Percentiles rank a stretch among this genome's conserved stretches.
Conservation (phyloP, 2,888 invertebrate species). For the Unio pictorum region DNA sequence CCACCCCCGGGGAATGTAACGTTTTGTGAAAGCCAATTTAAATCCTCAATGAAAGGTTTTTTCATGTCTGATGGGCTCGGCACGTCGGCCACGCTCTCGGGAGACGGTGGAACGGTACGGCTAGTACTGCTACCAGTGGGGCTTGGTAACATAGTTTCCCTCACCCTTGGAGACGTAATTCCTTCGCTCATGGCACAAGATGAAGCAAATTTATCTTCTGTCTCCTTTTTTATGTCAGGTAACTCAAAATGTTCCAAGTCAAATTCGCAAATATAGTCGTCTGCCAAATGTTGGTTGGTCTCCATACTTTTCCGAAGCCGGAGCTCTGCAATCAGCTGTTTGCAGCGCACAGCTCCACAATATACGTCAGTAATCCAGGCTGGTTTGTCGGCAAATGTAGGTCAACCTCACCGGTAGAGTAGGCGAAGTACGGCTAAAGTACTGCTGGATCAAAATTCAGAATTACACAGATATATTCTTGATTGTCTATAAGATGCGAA, state of each 20-base stretch:
- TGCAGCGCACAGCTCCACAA: too few relatives aligned
- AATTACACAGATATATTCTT: neutral
- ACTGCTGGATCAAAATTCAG: too few relatives aligned
- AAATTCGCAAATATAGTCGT: constrained; percentile 63
- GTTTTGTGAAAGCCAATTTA: constrained; percentile 52
- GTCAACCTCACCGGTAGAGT: neutral
- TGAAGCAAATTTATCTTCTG: constrained; percentile 35
- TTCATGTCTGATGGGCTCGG: constrained; percentile 34
- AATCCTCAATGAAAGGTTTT: constrained; percentile 48
- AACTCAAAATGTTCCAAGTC: constrained; percentile 61
- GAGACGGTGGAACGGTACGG: constrained; percentile 54
- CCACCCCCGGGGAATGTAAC: constrained; percentile 35
- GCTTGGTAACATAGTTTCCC: constrained; percentile 33
- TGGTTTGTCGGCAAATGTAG: neutral
- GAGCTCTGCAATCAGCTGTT: too few relatives aligned
- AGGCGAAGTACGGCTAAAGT: too few relatives aligned
- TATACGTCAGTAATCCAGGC: neutral
- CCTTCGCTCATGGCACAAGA: constrained; percentile 35
- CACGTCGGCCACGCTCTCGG: constrained; percentile 36
- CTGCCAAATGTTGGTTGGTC: constrained; percentile 55
- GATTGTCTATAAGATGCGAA: neutral
- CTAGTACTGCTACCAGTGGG: constrained; percentile 42
- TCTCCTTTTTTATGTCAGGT: constrained; percentile 46
- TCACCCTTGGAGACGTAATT: constrained; percentile 19
- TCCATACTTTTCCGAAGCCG: constrained; percentile 40